Base-by-base conservation (phyloP, 2,113 vertebrate species). In the Dunckerocampus dactyliophorus region DNA sequence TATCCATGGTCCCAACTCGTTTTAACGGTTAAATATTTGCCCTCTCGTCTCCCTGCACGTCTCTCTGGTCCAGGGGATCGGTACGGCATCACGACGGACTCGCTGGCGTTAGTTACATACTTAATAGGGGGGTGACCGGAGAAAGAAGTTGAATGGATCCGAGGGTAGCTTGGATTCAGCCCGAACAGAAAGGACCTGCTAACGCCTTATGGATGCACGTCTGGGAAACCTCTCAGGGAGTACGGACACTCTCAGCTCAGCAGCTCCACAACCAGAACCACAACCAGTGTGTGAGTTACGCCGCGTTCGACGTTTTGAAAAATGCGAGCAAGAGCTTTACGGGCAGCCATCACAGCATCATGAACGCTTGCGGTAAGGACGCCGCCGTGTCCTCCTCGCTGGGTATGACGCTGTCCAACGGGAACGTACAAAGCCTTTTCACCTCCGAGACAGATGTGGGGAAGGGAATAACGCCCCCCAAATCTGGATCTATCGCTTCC, bases 121-220 rank as follows among this genome's bases (percentile, higher is more conserved):
- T 77, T 69, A 56, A 73, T 52, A 31, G 78, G 59, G 74, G 82
- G 71, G 61, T 67, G 77, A 79, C 71, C 81, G 65, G 83, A 86
- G 85, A 76, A 59, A 84, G 78, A 90, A 83, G 86, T 93, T 94
- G 93, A 92, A 97, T 98, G 96, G 96, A 98, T 95, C 94, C 96
- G 90, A 93, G 95, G 90, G 92, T 98, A 84, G 94, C 95, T 86
- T 98, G 96, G 96, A 95, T 97, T 90, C 95, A 98, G 93, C 96
- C 96, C 67, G 96, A 98, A 85, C 95, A 98, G 92, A 96, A 94
- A 90, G 96, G 96, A 89, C 96, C 96, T 84, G 95, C 96, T 84
- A 98, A 96, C 91, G 93, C 93, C 80, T 92, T 98, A 83, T 98
- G 95, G 96, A 98, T 98, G 96, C 93, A 95, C 80, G 93, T 95